These are phyloP conservation scores for Oeneis ivallda DNA, from an alignment of 2,888 invertebrate genomes.

Conservation along the genomic window DNA sequence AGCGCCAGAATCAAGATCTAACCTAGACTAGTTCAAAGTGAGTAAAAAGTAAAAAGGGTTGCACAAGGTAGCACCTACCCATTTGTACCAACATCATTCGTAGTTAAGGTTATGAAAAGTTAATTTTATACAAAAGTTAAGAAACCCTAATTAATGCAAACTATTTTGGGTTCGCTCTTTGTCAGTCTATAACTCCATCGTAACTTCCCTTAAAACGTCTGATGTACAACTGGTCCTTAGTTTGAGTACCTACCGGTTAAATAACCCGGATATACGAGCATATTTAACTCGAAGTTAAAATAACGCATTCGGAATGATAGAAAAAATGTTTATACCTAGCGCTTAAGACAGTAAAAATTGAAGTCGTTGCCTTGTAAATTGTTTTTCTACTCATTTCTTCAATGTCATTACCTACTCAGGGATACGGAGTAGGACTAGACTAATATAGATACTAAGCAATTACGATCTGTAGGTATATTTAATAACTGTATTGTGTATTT, in stretches of 20 bases:
- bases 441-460: constrained; percentile 15
- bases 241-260: not conserved
- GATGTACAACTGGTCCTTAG: not conserved
- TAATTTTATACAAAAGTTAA: too few species aligned
- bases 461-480: constrained; percentile 10
- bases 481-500: not conserved
- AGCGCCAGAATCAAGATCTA: too few species aligned
- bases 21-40: too few species aligned
- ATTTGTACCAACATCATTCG: too few species aligned
- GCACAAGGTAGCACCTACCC: too few species aligned
- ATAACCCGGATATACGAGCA: constrained; percentile 13
- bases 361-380: constrained; percentile 10
- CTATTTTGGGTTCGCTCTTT: too few species aligned
- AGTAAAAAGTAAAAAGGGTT: too few species aligned
- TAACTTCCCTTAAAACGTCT: too few species aligned
- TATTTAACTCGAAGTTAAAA: constrained; percentile 1
- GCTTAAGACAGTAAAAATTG: constrained; percentile 3
- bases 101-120: too few species aligned
- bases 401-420: constrained; percentile 4
- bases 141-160: too few species aligned
- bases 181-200: too few species aligned
- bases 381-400: constrained; percentile 12
- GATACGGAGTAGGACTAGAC: not conserved
- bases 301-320: not conserved
- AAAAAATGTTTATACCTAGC: not conserved